These are phyloP conservation scores for Zygothrica quintamaculata DNA, from an alignment of 2,888 invertebrate species.

Conservation along the genomic window DNA sequence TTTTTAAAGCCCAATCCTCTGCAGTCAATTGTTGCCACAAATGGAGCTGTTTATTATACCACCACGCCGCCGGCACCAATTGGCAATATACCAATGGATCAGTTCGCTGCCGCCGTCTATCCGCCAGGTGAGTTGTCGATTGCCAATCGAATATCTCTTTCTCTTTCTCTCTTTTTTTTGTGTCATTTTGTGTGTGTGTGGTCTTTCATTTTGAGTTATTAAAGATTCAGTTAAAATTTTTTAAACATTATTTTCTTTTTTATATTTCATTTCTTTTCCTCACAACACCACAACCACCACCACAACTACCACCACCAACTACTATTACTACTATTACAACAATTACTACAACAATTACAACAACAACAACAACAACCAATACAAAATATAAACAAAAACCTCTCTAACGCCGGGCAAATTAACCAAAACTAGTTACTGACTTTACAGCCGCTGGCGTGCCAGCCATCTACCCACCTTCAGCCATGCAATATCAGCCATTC, in stretches of 20 bases:
- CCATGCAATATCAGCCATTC: constrained; percentile 85
- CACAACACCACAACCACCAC: constrained; percentile 34
- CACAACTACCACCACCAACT: constrained; percentile 29
- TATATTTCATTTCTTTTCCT: constrained; percentile 65
- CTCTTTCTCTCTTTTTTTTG: background rate
- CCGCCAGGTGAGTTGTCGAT: constrained; percentile 82
- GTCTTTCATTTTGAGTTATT: constrained; percentile 16
- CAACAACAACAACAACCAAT: constrained; percentile 39
- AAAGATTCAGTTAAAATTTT: constrained; percentile 47
- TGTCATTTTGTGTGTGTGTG: constrained; percentile 2
- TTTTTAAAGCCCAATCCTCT: constrained; percentile 63
- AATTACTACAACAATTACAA: constrained; percentile 34
- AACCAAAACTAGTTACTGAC: constrained; percentile 81
- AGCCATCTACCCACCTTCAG: constrained; percentile 85
- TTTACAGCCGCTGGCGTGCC: constrained; percentile 84
- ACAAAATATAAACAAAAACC: constrained; percentile 23
- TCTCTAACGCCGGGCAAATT: constrained; percentile 55
- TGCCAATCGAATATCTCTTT: constrained; percentile 5
- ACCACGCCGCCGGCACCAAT: constrained; percentile 85
- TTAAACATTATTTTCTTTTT: constrained; percentile 58
- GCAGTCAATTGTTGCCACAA: constrained; percentile 84
- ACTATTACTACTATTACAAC: constrained; percentile 10
- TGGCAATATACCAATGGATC: constrained; percentile 85
- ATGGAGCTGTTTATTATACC: constrained; percentile 85
- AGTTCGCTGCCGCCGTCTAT: constrained; percentile 85